Base-by-base conservation (phyloP, 64 coral and sea anemone genomes). In the Montipora foliosa region DNA sequence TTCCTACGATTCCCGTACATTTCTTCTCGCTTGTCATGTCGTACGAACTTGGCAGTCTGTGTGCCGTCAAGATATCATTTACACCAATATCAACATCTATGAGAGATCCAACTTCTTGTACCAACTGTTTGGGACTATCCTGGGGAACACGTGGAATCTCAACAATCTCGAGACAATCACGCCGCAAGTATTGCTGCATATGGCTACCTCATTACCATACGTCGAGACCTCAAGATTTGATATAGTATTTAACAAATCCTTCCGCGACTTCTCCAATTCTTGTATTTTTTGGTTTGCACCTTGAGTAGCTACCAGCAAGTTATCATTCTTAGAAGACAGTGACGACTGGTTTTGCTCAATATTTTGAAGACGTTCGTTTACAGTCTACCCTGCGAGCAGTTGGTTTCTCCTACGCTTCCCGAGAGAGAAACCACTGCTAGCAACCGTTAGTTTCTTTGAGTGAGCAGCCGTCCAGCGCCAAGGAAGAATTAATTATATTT, bases 301-400 rank as follows among this genome's bases (percentile, higher is more conserved):
- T 25, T 25, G 25, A 25, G 25, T 25, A 25, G 76, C 52, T 68
- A 67, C 49, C 64, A 90, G 76, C 17, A 90, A 55, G 74, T 79
- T 77, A 59, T 89, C 88, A 79, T 89, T 78, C 50, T 89, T 89
- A 58, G 4, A 52, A 13, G 73, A 10, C 19, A 89, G 50, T 62
- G 25, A 78, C 49, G 51, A 45, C 59, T 89, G 16, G 10, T 75
- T 78, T 78, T 78, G n/a, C 59, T 89, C 88, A 58, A 89, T 76
- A 75, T 89, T 58, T 55, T 60, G 51, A 62, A 89, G 77, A 37
- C 50, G 75, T 78, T 46, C 25, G 2, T 78, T 78, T 78, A 78
- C 75, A 78, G 75, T 49, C 25, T 25, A 25, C 25, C 25, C 25
- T 25, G 47, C 75, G 45, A 78, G 44, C 29, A 45, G 75, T 25